Base-by-base conservation (phyloP, 2,888 invertebrate species). In the Apamea epomidion region DNA sequence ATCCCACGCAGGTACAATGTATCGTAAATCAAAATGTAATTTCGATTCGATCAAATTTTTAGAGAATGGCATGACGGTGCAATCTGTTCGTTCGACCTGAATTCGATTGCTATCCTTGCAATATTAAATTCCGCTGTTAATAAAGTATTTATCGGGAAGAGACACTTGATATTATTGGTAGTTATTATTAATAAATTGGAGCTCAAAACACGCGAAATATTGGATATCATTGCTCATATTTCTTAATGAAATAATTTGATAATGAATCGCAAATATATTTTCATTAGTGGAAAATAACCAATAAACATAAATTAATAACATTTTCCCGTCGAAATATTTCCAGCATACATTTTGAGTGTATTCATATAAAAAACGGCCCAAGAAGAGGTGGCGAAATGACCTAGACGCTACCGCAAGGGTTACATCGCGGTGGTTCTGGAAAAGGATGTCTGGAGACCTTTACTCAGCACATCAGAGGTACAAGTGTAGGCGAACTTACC, bases 81-180 rank as follows among this genome's bases (percentile, higher is more conserved):
- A 91, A 91, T 93, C 88, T 91, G 89, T 90, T 82, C 89, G 87
- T 84, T 64, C 85, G 87, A 88, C 87, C 90, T 87, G 89, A 88
- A 91, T 91, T 90, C 88, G 88, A 89, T 87, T 90, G 88, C 81
- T 76, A 78, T 42, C 42, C 81, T 72, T 84, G 85, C 82, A 85
- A 89, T 90, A 91, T 93, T 90, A 91, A 92, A 92, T 92, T 91
- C 89, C 84, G 42, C 73, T 74, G 81, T 79, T 78, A 80, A 73
- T 71, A 80, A 81, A 82, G 62, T 51, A 78, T 78, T 81, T 64
- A 85, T 74, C n/a, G 67, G 48, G 14, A n/a, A 51, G 65, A 67
- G 58, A 42, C 58, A 60, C 54, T 58, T 79, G 25, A 51, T 37
- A 69, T 54, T 82, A 78, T 77, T 78, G 42, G 21, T 21, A 7